Percentiles rank a stretch among this genome's conserved stretches.
Conservation (phyloP, 2,113 vertebrate species). For the Opisthocomus hoazin region DNA sequence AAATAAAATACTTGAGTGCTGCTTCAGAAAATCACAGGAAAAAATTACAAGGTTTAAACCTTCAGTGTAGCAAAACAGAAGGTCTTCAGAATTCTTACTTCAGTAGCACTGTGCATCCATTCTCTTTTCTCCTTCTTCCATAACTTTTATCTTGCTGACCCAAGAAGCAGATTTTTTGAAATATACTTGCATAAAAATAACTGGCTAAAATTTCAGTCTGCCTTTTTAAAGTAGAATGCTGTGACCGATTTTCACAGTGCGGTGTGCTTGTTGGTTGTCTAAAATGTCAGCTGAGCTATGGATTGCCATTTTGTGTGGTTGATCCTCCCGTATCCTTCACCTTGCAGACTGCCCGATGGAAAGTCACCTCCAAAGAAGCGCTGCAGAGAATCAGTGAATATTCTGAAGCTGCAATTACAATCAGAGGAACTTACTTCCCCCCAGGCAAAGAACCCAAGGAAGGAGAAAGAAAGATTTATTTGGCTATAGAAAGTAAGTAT, state of each 20-base stretch:
- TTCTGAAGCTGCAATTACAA: slow-evolving; percentile 98
- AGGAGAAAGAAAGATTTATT: slow-evolving; percentile 96
- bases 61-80: neutral
- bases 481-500: slow-evolving; percentile 95
- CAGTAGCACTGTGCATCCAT: neutral
- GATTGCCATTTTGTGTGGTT: neutral
- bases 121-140: neutral
- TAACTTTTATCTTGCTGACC: neutral
- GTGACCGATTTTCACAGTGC: neutral
- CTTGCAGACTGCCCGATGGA: slow-evolving; percentile 95
- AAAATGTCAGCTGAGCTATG: neutral
- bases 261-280: neutral
- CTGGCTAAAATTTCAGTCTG: neutral
- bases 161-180: neutral
- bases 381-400: slow-evolving; percentile 98
- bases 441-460: slow-evolving; percentile 99
- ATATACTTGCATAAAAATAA: neutral
- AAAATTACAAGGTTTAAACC: neutral
- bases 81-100: neutral
- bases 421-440: slow-evolving; percentile 97
- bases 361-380: slow-evolving; percentile 97
- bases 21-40: neutral
- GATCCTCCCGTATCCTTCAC: neutral
- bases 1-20: neutral
- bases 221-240: neutral